Evolutionary conservation across 1,140 invertebrate species (phyloP).

Genomic region (Agrypnia vestita): DNA sequence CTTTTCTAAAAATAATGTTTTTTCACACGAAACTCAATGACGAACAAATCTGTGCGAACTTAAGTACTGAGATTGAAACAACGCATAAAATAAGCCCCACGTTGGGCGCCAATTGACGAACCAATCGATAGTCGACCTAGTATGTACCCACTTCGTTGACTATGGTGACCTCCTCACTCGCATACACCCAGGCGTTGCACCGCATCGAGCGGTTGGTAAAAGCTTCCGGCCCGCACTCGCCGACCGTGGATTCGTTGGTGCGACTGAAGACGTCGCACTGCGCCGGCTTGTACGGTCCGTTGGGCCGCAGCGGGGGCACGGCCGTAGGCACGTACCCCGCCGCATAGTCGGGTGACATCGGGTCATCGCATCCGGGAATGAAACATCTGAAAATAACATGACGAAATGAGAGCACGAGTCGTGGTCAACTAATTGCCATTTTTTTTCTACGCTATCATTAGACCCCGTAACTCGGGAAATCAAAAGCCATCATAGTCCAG

Average conservation of each 20-base stretch:
- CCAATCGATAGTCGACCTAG: neutral
- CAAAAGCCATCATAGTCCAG: too few relatives aligned
- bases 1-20: too few relatives aligned
- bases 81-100: neutral
- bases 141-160: slow-evolving; percentile 71
- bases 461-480: too few relatives aligned
- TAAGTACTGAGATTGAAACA: too few relatives aligned
- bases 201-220: slow-evolving; percentile 63
- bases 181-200: slow-evolving; percentile 73
- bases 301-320: slow-evolving; percentile 65
- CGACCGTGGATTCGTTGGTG: slow-evolving; percentile 38
- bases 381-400: slow-evolving; percentile 67
- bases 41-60: too few relatives aligned
- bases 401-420: neutral
- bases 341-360: slow-evolving; percentile 62
- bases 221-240: slow-evolving; percentile 63
- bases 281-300: slow-evolving; percentile 52
- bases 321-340: slow-evolving; percentile 67
- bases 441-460: too few relatives aligned
- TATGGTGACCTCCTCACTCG: slow-evolving; percentile 71
- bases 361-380: slow-evolving; percentile 72
- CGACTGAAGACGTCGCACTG: slow-evolving; percentile 62
- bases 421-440: too few relatives aligned
- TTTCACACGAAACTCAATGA: too few relatives aligned
- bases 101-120: neutral